phyloP scores from a whole-genome alignment of 2,797 vertebrate genomes.

The Ctenosaura bakeri region DNA sequence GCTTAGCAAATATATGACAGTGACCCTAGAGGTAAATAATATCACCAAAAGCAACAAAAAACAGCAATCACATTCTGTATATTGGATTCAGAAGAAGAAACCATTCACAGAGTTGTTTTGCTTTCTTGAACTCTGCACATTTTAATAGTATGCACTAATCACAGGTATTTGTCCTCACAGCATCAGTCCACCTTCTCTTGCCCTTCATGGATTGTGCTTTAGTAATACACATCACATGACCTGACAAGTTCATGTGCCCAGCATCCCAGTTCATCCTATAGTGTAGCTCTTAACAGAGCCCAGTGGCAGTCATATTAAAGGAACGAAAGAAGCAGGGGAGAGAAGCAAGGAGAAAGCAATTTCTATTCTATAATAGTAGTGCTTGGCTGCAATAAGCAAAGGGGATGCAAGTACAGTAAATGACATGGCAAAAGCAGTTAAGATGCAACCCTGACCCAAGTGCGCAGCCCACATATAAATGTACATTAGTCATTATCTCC shows the following conservation, averaged over 20 bases:
- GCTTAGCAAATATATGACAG: neutral
- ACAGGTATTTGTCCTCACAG: neutral
- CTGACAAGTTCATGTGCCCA: slow-evolving; percentile 14
- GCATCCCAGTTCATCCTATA: slow-evolving; percentile 15
- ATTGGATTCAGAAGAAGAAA: neutral
- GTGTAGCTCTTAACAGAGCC: neutral
- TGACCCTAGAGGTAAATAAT: neutral
- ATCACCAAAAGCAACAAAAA: too few species aligned
- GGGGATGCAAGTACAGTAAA: neutral
- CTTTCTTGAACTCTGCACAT: neutral
- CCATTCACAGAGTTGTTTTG: neutral
- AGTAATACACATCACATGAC: neutral
- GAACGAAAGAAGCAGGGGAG: neutral
- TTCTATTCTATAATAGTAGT: neutral
- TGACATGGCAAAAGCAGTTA: neutral
- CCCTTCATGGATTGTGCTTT: slow-evolving; percentile 1
- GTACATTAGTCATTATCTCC: neutral
- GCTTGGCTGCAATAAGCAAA: neutral
- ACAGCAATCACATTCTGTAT: neutral
- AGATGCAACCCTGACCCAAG: neutral
- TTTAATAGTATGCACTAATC: neutral
- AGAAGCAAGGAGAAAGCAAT: neutral
- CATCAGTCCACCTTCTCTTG: neutral
- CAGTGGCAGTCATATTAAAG: slow-evolving; percentile 12
- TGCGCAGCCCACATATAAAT: neutral